These are phyloP conservation scores for Loriculus beryllinus DNA, from an alignment of 2,797 vertebrate genomes.

Conservation along the genomic window DNA sequence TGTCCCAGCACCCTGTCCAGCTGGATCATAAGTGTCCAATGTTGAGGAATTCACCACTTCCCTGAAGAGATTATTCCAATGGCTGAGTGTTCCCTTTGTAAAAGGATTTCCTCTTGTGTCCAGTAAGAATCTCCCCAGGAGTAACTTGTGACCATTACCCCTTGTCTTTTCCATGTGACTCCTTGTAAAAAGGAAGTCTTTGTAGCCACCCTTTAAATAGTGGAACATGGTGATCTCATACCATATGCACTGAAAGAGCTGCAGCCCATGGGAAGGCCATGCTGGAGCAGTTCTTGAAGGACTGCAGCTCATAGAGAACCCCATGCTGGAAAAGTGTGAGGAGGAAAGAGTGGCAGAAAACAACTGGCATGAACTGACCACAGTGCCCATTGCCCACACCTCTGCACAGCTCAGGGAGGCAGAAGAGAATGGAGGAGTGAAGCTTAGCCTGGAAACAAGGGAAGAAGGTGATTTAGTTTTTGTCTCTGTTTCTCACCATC, in stretches of 20 bases:
- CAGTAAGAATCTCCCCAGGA: neutral
- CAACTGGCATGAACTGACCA: neutral
- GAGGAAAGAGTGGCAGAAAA: neutral
- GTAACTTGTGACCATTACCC: neutral
- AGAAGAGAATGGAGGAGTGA: neutral
- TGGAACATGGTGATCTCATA: neutral
- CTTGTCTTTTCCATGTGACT: neutral
- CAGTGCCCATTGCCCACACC: neutral
- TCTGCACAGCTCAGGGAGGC: rapidly evolving
- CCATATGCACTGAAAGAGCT: neutral
- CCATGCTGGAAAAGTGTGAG: neutral
- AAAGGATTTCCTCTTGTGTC: neutral
- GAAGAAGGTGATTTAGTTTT: neutral
- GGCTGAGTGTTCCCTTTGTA: neutral
- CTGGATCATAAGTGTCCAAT: neutral
- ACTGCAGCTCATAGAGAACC: neutral
- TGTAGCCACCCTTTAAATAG: neutral
- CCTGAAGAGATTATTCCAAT: neutral
- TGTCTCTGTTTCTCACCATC: neutral
- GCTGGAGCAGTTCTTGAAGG: neutral
- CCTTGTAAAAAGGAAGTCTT: neutral
- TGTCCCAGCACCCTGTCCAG: neutral
- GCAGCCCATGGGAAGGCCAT: neutral
- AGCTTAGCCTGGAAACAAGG: neutral
- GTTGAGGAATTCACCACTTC: neutral